Conservation (phyloP, 2,113 vertebrate genomes). For the Platichthys stellatus region DNA sequence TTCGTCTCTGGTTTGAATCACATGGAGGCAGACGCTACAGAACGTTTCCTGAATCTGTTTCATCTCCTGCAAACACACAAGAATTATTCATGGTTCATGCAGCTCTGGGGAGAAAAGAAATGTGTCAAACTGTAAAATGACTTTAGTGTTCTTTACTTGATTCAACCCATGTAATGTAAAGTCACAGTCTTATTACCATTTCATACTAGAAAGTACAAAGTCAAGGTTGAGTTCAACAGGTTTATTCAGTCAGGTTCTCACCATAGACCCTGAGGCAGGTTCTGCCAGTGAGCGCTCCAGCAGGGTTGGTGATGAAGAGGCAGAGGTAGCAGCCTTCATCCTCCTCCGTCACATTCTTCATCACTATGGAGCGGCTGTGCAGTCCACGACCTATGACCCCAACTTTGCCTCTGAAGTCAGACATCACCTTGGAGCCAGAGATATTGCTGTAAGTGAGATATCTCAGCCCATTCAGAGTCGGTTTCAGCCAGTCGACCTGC, state of each 20-base stretch:
- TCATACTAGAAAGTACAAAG: no score
- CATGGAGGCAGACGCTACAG: no score
- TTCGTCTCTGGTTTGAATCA: no score
- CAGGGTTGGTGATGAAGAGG: constrained; percentile 49
- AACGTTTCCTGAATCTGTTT: no score
- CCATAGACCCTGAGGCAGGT: constrained; percentile 57
- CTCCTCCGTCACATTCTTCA: constrained; percentile 29
- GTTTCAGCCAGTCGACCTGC: constrained; percentile 63
- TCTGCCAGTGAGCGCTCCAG: background rate
- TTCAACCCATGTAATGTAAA: no score
- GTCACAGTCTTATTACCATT: no score
- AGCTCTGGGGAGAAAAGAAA: constrained; percentile 47
- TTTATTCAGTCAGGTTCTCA: constrained; percentile 16
- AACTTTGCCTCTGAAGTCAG: constrained; percentile 14
- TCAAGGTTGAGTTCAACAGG: background rate
- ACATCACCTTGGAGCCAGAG: background rate
- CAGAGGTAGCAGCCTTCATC: constrained; percentile 62
- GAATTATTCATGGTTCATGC: constrained; percentile 22
- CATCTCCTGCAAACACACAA: no score
- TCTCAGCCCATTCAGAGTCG: background rate
- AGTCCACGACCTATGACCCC: background rate
- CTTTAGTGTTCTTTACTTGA: no score
- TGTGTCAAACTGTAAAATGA: background rate
- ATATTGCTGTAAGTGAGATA: background rate
- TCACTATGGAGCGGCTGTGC: constrained; percentile 34